Conservation (phyloP, 2,113 vertebrate genomes). For the human (Homo sapiens) region DNA sequence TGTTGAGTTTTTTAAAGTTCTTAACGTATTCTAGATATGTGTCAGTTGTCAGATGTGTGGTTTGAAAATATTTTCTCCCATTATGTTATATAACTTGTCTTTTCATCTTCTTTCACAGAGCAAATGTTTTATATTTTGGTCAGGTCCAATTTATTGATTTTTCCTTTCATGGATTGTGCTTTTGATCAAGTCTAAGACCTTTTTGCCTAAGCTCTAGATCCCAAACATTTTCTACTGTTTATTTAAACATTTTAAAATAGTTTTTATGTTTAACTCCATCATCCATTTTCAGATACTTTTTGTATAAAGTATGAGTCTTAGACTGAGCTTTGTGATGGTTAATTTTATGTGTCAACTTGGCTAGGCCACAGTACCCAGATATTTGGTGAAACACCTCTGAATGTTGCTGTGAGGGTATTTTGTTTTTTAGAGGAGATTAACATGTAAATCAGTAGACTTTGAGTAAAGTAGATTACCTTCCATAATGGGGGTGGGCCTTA, state of each 20-base stretch:
- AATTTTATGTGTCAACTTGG: constrained; percentile 25
- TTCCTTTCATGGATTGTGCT: neutral
- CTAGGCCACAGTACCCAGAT: neutral
- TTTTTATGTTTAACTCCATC: neutral
- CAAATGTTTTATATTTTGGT: neutral
- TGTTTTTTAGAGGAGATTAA: neutral
- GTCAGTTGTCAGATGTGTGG: neutral
- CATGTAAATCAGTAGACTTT: neutral
- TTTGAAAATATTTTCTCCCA: constrained; percentile 1
- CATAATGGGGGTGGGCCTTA: neutral
- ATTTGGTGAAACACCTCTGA: neutral
- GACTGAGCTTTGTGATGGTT: neutral
- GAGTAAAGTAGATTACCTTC: neutral
- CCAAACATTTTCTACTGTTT: neutral
- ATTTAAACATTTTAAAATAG: neutral
- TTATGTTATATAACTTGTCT: neutral
- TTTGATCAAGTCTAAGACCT: neutral
- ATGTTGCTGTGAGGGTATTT: neutral
- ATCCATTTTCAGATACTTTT: neutral
- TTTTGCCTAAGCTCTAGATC: neutral
- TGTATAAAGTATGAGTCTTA: neutral
- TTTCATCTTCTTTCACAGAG: constrained; percentile 4
- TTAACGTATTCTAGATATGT: neutral
- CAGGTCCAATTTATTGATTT: neutral
- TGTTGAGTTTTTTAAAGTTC: constrained; percentile 8